phyloP scores from a whole-genome alignment of 2,797 vertebrate species.

The Onychomys leucogaster region DNA sequence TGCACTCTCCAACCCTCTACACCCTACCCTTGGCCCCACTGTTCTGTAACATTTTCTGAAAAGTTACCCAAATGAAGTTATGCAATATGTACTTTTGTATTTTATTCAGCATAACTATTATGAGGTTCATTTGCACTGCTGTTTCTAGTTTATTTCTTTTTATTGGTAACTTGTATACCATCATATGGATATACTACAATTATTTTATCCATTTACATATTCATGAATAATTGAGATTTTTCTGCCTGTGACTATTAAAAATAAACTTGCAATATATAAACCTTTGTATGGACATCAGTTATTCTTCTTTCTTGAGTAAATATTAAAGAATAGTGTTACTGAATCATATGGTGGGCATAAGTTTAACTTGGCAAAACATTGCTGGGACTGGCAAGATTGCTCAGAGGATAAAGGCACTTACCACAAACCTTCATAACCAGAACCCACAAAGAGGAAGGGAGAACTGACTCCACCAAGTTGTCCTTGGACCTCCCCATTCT shows the following conservation, averaged over 20 bases:
- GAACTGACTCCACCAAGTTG: background rate
- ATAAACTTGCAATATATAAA: background rate
- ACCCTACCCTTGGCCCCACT: background rate
- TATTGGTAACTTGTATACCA: slow-evolving; percentile 1
- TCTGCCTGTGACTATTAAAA: slow-evolving; percentile 3
- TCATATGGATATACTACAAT: slow-evolving; percentile 18
- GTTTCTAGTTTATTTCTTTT: slow-evolving; percentile 24
- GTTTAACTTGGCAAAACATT: background rate
- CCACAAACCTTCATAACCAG: background rate
- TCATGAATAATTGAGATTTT: background rate
- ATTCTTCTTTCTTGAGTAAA: background rate
- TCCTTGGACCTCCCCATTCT: background rate
- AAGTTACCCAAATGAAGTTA: slow-evolving; percentile 23
- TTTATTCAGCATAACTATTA: slow-evolving; percentile 4
- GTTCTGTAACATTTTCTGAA: background rate
- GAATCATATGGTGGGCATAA: background rate
- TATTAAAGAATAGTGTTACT: slow-evolving; percentile 11
- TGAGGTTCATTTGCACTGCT: slow-evolving; percentile 33
- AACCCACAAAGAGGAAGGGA: background rate
- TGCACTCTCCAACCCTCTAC: too few relatives aligned
- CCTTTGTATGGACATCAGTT: background rate
- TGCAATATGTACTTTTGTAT: background rate
- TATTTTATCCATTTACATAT: slow-evolving; percentile 38
- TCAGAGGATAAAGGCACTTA: background rate
- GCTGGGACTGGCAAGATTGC: background rate